A percentile compares a stretch with the other conserved stretches of the same genome.
These are phyloP conservation scores for Sinocyclocheilus maitianheensis DNA, from an alignment of 2,113 vertebrate species.

Conservation along the genomic window DNA sequence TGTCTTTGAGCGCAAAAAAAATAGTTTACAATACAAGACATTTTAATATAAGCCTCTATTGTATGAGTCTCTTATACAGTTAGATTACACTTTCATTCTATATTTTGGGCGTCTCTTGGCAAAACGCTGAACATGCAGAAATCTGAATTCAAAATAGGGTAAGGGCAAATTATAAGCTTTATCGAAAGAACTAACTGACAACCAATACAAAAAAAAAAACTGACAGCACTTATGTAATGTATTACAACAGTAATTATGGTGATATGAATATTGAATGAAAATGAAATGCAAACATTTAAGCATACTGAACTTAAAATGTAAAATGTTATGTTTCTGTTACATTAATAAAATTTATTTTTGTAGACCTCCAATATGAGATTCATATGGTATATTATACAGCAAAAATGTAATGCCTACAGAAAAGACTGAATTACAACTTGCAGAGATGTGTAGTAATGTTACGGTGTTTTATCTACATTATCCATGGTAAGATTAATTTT, in stretches of 20 bases:
- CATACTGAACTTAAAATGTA: slow-evolving; percentile 6
- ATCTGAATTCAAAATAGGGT: background rate
- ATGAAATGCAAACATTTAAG: slow-evolving; percentile 8
- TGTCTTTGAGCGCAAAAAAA: background rate
- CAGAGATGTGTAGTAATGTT: background rate
- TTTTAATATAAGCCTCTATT: slow-evolving; percentile 28
- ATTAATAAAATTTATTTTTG: slow-evolving; percentile 42
- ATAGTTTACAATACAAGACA: slow-evolving; percentile 2
- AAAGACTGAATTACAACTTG: background rate
- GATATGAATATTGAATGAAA: background rate
- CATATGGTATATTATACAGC: background rate
- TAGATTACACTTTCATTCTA: background rate
- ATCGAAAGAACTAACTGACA: background rate
- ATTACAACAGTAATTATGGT: slow-evolving; percentile 7
- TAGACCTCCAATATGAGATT: slow-evolving; percentile 18
- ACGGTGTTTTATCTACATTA: background rate
- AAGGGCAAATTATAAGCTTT: background rate
- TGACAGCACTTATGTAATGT: slow-evolving; percentile 10
- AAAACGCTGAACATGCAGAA: background rate
- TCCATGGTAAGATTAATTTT: background rate
- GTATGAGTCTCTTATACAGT: background rate
- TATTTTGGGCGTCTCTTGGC: background rate
- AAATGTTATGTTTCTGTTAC: slow-evolving; percentile 18
- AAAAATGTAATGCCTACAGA: background rate
- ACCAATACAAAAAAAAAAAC: background rate